phyloP scores from a whole-genome alignment of 30 jellyfish, hydroid and myxozoan genomes.

The Aurelia aurita region DNA sequence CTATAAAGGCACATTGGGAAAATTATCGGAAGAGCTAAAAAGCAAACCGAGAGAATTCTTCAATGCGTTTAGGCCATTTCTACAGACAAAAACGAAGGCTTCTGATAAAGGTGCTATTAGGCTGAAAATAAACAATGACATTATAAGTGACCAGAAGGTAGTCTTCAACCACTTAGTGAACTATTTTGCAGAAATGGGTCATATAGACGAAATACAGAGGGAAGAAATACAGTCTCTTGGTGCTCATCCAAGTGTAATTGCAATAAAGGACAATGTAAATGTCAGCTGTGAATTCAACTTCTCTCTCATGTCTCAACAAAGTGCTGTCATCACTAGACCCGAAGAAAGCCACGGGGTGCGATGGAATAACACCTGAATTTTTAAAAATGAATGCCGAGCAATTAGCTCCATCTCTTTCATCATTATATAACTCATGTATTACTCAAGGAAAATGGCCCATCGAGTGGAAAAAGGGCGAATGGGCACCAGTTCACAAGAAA shows the following conservation, averaged over 20 bases:
- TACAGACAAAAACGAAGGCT: slow-evolving; percentile 38
- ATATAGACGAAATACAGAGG: slow-evolving; percentile 38
- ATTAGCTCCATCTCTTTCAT: slow-evolving; percentile 44
- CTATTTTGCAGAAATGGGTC: slow-evolving; percentile 36
- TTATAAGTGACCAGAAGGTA: too few species aligned
- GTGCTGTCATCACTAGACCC: slow-evolving; percentile 48
- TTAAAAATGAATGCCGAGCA: slow-evolving; percentile 52
- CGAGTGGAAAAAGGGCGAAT: slow-evolving; percentile 41
- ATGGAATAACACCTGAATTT: slow-evolving; percentile 57
- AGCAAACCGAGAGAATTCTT: too few species aligned
- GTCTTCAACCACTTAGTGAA: too few species aligned
- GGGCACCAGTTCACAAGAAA: too few species aligned
- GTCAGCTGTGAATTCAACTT: slow-evolving; percentile 24
- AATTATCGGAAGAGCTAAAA: too few species aligned
- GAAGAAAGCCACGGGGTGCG: slow-evolving; percentile 64
- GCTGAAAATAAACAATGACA: too few species aligned
- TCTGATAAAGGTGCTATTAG: slow-evolving; percentile 33
- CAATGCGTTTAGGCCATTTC: too few species aligned
- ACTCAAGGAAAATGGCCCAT: slow-evolving; percentile 21
- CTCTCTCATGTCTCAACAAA: too few species aligned
- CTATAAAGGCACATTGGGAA: too few species aligned
- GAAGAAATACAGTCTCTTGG: slow-evolving; percentile 49
- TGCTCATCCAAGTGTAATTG: slow-evolving; percentile 52
- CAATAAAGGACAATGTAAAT: slow-evolving; percentile 18
- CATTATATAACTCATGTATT: slow-evolving; percentile 51